Evolutionary conservation across 2,888 invertebrate species (phyloP).

Genomic region (Rapana venosa): DNA sequence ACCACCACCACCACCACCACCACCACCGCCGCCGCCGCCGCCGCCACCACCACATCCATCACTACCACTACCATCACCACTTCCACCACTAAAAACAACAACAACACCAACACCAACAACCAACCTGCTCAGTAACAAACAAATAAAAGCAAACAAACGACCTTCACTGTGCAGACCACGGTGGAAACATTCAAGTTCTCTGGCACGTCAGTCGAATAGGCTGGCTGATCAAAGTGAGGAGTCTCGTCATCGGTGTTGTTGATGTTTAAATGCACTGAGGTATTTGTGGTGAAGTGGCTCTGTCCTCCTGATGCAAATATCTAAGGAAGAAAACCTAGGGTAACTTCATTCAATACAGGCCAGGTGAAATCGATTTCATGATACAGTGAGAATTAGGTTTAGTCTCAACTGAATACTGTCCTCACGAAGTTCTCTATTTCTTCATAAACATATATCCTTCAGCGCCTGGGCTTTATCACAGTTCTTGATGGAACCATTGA

Average conservation of each 20-base stretch:
- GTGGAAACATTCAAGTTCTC: neutral
- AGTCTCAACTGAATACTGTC: too few species aligned
- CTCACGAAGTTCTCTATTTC: too few species aligned
- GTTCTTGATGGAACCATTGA: too few species aligned
- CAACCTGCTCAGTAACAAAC: neutral
- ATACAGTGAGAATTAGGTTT: too few species aligned
- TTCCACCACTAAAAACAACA: too few species aligned
- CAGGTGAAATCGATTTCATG: too few species aligned
- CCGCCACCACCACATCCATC: neutral
- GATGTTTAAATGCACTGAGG: constrained; percentile 64
- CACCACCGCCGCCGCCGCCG: neutral
- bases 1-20: too few species aligned
- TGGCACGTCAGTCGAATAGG: neutral
- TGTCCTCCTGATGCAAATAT: constrained; percentile 47
- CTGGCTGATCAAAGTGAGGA: constrained; percentile 58
- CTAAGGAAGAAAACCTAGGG: neutral
- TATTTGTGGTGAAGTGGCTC: constrained; percentile 43
- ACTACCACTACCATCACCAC: too few species aligned
- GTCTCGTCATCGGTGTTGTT: constrained; percentile 71
- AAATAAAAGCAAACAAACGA: neutral
- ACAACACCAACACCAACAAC: too few species aligned
- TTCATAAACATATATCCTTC: too few species aligned
- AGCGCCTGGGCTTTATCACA: too few species aligned
- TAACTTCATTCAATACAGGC: too few species aligned
- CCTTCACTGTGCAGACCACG: neutral